Base-by-base conservation (phyloP, 2,888 invertebrate genomes). In the Pharmacophagus antenor region DNA sequence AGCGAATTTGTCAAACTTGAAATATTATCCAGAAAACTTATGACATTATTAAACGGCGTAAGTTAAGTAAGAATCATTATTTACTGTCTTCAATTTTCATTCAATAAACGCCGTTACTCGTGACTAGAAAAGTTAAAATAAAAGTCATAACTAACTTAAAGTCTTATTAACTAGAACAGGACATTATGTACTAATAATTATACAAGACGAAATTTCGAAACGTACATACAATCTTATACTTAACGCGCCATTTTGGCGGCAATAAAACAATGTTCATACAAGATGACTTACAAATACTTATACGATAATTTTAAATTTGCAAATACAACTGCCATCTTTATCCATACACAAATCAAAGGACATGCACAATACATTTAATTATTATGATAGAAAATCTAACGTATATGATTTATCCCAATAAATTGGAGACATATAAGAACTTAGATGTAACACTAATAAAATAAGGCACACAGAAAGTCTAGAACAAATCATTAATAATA, bases 101-200 rank as follows among this genome's bases (percentile, higher is more conserved):
- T 72, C 62, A 74, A 67, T 76, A 68, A 74, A 69, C 71, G 72
- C 79, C 84, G 84, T 85, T 90, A 90, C 90, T 89, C 79, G 72
- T 84, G 89, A 86, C 88, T 76, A 85, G 82, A 88, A 90, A 84
- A 73, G 79, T 84, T 73, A 79, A 88, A 88, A 78, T 67, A 56
- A 84, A 81, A 71, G 67, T 69, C 66, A 80, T 77, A 88, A 84
- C 64, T 46, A 76, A 85, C 81, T 61, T 63, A 80, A 84, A 78
- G 70, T 65, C 78, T 31, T 23, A 42, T 48, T 44, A 27, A 18
- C 44, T 48, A 53, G 15, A 66, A 80, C 71, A 86, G 78, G 80
- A 80, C 76, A 78, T 73, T 72, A 77, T 78, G 77, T 73, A 73
- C 82, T 84, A 87, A 73, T 77, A 65, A 76, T 71, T 73, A 72